A percentile compares a stretch with the other conserved stretches of the same genome.
Conservation (phyloP, 2,888 invertebrate species). For the Metopia argyrocephala region DNA sequence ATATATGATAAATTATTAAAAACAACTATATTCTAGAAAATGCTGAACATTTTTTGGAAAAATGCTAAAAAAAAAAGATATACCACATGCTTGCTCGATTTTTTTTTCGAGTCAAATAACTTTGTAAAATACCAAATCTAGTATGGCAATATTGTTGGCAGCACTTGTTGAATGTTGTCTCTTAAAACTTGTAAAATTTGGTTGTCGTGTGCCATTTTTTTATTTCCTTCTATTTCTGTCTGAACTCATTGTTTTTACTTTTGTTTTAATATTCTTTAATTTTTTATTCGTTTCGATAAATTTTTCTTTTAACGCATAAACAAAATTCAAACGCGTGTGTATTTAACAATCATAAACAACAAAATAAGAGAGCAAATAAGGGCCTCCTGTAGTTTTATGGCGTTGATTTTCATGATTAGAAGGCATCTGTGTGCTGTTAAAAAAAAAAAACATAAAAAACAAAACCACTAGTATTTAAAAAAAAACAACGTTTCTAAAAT, state of each 20-base stretch:
- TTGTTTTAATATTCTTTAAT: background rate
- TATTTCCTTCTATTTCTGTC: background rate
- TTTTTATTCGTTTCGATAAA: background rate
- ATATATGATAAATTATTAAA: no score
- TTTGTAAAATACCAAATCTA: no score
- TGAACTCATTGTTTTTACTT: background rate
- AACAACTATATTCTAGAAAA: no score
- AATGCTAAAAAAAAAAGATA: no score
- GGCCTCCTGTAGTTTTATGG: slow-evolving; percentile 51
- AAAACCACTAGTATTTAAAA: slow-evolving; percentile 23
- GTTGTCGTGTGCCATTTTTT: slow-evolving; percentile 51
- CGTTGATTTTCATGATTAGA: slow-evolving; percentile 8
- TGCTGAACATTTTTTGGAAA: no score
- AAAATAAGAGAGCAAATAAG: background rate
- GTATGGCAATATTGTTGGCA: no score
- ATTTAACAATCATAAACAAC: background rate
- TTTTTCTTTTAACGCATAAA: slow-evolving; percentile 21
- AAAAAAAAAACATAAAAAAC: background rate
- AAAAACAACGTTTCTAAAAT: background rate
- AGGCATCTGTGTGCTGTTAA: slow-evolving; percentile 45
- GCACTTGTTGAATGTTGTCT: slow-evolving; percentile 51
- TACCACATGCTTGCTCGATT: no score
- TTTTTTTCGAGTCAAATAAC: no score
- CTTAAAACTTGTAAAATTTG: slow-evolving; percentile 28
- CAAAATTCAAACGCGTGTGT: slow-evolving; percentile 17